Percentiles rank a stretch among this genome's conserved stretches.
phyloP scores from a whole-genome alignment of 2,113 vertebrate genomes.

The Tachycineta bicolor region DNA sequence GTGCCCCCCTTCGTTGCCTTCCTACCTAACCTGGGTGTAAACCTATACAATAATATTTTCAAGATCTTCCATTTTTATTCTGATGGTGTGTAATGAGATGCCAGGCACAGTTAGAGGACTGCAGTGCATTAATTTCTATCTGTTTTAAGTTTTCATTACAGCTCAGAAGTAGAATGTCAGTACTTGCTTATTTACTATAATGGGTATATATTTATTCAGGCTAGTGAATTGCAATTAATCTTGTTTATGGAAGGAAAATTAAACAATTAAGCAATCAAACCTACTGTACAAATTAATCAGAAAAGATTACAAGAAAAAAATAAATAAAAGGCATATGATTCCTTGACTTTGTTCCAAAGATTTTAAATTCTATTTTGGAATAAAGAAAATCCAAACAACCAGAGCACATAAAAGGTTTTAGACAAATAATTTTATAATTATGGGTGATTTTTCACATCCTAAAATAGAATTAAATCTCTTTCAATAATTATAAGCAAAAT shows the following conservation, averaged over 20 bases:
- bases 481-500: background rate
- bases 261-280: conserved; percentile 59
- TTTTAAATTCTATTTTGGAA: background rate
- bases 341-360: conserved; percentile 33
- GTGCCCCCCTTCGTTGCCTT: accelerated
- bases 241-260: conserved; percentile 57
- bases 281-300: conserved; percentile 7
- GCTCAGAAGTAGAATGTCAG: conserved; percentile 2
- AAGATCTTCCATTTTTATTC: background rate
- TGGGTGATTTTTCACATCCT: background rate
- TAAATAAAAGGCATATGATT: background rate
- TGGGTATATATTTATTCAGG: conserved; percentile 51
- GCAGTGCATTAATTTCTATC: background rate
- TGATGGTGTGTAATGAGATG: background rate
- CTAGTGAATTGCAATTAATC: conserved; percentile 52
- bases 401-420: background rate
- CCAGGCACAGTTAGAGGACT: background rate
- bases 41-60: background rate
- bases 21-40: background rate
- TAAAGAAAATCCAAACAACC: background rate
- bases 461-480: background rate
- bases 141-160: background rate
- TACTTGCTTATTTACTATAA: conserved; percentile 44
- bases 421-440: background rate
- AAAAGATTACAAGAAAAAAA: conserved; percentile 15